A percentile compares a stretch with the other conserved stretches of the same genome.
phyloP scores from a whole-genome alignment of 1,140 invertebrate species.

The Hyles vespertilio region DNA sequence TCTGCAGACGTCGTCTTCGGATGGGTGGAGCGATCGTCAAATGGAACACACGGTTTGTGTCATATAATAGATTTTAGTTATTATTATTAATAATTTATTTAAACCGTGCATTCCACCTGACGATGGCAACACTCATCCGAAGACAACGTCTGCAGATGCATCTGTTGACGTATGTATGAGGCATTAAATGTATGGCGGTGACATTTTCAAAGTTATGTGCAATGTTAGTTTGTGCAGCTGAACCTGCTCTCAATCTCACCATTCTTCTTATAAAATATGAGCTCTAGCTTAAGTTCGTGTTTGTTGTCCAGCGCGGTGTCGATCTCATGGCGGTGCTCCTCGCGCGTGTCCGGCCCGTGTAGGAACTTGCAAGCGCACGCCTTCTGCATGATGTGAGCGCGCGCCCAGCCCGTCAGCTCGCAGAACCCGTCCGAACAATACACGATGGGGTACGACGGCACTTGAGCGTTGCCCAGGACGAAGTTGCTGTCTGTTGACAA shows the following conservation, averaged over 20 bases:
- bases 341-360: constrained; percentile 92
- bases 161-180: no score
- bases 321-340: constrained; percentile 92
- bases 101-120: no score
- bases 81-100: no score
- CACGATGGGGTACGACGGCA: constrained; percentile 94
- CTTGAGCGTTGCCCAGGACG: constrained; percentile 97
- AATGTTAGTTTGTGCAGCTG: no score
- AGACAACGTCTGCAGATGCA: no score
- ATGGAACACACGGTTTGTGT: no score
- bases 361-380: constrained; percentile 97
- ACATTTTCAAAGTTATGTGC: no score
- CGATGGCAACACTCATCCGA: no score
- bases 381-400: constrained; percentile 98
- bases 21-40: no score
- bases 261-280: constrained; percentile 96
- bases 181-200: no score
- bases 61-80: no score
- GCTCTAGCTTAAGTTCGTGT: constrained; percentile 94
- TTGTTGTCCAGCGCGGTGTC: constrained; percentile 92
- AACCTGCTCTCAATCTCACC: constrained; percentile 78
- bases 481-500: constrained; percentile 94
- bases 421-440: constrained; percentile 99
- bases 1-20: no score
- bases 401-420: constrained; percentile 94